These are phyloP conservation scores for Euspilapteryx auroguttella DNA, from an alignment of 2,888 invertebrate genomes.

Conservation along the genomic window DNA sequence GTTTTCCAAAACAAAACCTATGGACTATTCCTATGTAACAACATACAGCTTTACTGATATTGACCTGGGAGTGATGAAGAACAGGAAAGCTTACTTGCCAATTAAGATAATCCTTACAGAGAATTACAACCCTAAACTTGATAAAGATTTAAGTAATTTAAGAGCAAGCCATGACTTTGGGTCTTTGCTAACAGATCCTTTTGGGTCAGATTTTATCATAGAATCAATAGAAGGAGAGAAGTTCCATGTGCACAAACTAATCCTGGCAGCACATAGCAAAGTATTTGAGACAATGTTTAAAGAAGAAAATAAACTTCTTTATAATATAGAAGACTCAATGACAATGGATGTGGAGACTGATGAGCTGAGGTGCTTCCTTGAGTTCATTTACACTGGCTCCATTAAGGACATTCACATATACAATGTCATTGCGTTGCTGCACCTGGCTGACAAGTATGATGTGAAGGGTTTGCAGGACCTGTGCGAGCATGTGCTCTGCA, in stretches of 20 bases:
- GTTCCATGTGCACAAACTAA: slow-evolving; percentile 32
- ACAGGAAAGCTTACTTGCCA: slow-evolving; percentile 26
- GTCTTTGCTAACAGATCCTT: slow-evolving; percentile 26
- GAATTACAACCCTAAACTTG: neutral
- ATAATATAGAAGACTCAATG: slow-evolving; percentile 27
- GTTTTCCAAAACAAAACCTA: slow-evolving; percentile 14
- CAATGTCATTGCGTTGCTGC: slow-evolving; percentile 28
- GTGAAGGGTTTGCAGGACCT: slow-evolving; percentile 28
- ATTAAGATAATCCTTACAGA: slow-evolving; percentile 15
- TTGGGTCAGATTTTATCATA: slow-evolving; percentile 37
- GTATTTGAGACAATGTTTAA: slow-evolving; percentile 50
- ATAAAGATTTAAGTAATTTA: slow-evolving; percentile 15
- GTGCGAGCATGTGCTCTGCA: slow-evolving; percentile 23
- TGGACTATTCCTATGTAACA: slow-evolving; percentile 19
- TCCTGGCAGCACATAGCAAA: slow-evolving; percentile 34
- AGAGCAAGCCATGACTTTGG: slow-evolving; percentile 27
- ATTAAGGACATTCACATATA: slow-evolving; percentile 24
- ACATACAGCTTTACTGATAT: slow-evolving; percentile 30
- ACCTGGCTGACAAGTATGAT: slow-evolving; percentile 37
- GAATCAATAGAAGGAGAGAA: slow-evolving; percentile 34
- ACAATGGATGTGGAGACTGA: slow-evolving; percentile 29
- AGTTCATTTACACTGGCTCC: slow-evolving; percentile 40
- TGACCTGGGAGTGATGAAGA: slow-evolving; percentile 30
- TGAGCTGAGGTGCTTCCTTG: slow-evolving; percentile 29
- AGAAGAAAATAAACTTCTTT: slow-evolving; percentile 40